Evolutionary conservation across 1,140 invertebrate genomes (phyloP), one percentile per base, ranked within the genome.

Genomic region (Solenopsis fugax): DNA sequence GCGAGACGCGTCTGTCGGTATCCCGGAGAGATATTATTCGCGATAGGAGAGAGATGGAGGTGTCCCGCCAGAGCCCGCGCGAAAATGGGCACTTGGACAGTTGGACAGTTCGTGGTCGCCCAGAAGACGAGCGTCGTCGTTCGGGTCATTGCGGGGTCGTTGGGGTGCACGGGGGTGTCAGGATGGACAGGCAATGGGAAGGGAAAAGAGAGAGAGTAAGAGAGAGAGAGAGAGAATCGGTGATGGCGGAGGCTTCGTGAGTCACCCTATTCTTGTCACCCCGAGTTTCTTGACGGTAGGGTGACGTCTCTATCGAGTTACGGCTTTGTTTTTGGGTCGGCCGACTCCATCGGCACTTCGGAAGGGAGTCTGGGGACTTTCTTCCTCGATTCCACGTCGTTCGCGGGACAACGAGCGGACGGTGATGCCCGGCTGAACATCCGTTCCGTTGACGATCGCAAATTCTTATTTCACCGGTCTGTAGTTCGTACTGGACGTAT

Each of bases 221-320:
- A 29, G 29, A 29, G 29, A 29, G 29, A 29, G 58, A 77, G 56
- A 45, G 65, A 52, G 84, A 80, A 65, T 88, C 82, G 88, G 41
- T 16, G 69, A 75, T 62, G 29, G 58, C 41, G 72, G 64, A 48
- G 62, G 69, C 80, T 75, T 65, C 64, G 62, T 21, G 56, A 87
- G 76, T 87, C 77, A 73, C 64, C 80, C 86, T 73, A 80, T 87
- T 76, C 75, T 87, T 89, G 91, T 90, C 88, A 88, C 73, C 10
- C 37, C 84, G 81, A 93, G 88, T 93, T 93, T 91, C 86, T 69
- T 81, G 87, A 90, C 88, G 85, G 62, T 69, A 69, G 71, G 54
- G 48, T 88, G 91, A 93, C 78, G 85, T 89, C 90, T 92, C 91
- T 92, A 93, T 93, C 91, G 87, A 93, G 90, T 93, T 93, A 92